Base-by-base conservation (phyloP, 2,797 vertebrate species). In the Centropyge bicolor region DNA sequence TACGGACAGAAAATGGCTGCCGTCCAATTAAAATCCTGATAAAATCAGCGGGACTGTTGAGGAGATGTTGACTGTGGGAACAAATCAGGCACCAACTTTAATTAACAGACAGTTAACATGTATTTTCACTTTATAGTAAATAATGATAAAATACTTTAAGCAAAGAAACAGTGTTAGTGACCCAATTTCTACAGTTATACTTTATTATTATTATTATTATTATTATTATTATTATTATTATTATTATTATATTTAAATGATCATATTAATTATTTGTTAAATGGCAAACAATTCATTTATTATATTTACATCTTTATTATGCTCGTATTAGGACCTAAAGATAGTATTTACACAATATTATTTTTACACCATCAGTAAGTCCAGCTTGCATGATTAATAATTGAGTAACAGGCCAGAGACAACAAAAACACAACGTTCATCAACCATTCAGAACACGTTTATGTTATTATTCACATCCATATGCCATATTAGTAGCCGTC, bases 391-490 rank as follows among this genome's bases (percentile, higher is more conserved):
- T 77, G 66, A 77, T 67, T 74, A 67, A 31, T 59, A 24, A 24
- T 62, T 11, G 9, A 78, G 31, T n/a, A 76, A 55, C 22, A 45
- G 61, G 45, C 40, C 51, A 13, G 46, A 75, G 4, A 65, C 57
- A 64, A 69, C 68, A 70, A 71, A 65, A 66, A 62, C 17, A 70
- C 54, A 68, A 24, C 46, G 35, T 55, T 55, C 20, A 51, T 68
- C 10, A 76, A 70, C 46, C 27, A 22, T 13, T 54, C 76, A 46
- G 38, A 57, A 20, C 66, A 61, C 3, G 40, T 49, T 56, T 17
- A 43, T 49, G 65, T 84, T 51, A 62, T 72, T 59, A 76, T 74
- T 80, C 55, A 76, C 56, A 85, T 31, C 51, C 73, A 74, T 55
- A 46, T 54, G 60, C 16, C 55, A 43, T 27, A 59, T 54, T 16